phyloP scores from a whole-genome alignment of 2,797 vertebrate genomes.

The Sciurus carolinensis region DNA sequence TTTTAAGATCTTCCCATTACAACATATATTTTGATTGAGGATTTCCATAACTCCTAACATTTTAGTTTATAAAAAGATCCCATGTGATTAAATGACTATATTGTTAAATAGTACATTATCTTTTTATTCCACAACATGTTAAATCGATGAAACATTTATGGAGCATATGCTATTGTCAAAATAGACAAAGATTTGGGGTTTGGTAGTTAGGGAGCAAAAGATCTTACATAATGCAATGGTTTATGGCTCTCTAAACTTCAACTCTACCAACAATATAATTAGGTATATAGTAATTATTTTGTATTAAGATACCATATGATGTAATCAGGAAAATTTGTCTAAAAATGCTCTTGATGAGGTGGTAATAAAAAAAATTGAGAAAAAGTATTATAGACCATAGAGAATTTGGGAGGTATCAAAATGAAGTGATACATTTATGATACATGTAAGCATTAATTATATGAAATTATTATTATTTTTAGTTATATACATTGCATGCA shows the following conservation, averaged over 20 bases:
- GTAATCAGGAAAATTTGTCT: not conserved
- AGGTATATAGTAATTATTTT: not conserved
- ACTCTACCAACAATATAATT: not conserved
- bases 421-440: constrained; percentile 29
- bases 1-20: not conserved
- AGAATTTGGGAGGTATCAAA: not conserved
- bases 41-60: not conserved
- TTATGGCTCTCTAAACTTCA: not conserved
- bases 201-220: not conserved
- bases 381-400: not conserved
- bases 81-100: not conserved
- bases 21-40: not conserved
- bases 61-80: not conserved
- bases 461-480: not conserved
- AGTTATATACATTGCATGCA: not conserved
- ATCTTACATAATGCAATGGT: not conserved
- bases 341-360: not conserved
- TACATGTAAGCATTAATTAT: constrained; percentile 2
- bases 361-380: constrained; percentile 12
- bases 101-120: not conserved
- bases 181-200: constrained; percentile 8
- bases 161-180: not conserved
- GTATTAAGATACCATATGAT: not conserved
- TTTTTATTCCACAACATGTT: constrained; percentile 6
- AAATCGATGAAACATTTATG: not conserved